These are phyloP conservation scores for Plecotus auritus DNA, from an alignment of 2,113 vertebrate genomes.

Conservation along the genomic window DNA sequence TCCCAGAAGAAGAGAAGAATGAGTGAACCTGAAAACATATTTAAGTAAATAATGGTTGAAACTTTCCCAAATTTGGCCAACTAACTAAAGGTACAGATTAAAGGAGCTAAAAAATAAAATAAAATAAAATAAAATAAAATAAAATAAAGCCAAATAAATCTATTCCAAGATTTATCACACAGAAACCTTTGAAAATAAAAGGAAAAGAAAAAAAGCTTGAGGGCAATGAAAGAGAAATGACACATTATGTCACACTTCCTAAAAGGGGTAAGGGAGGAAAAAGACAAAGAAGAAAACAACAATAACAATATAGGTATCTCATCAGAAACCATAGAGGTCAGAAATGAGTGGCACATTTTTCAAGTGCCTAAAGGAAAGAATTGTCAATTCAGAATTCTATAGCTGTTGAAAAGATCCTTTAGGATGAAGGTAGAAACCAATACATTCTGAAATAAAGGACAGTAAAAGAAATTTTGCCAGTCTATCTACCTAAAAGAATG, in stretches of 20 bases:
- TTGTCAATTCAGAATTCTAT: not conserved
- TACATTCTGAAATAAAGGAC: not conserved
- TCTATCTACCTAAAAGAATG: not conserved
- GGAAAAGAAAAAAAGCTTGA: not conserved
- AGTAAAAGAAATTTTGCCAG: not conserved
- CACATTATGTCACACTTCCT: not conserved
- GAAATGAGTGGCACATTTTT: not conserved
- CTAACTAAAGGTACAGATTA: not conserved
- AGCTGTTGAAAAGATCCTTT: not conserved
- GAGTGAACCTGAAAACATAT: not conserved
- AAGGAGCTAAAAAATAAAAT: not conserved
- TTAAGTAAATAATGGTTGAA: not conserved
- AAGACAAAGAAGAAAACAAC: not conserved
- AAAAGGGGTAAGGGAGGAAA: not conserved
- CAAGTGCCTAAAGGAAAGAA: not conserved
- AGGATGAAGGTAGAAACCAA: not conserved
- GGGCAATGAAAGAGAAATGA: not conserved
- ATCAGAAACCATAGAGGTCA: not conserved
- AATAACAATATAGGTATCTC: not conserved
- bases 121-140: not conserved
- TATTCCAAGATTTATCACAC: not conserved
- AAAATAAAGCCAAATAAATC: not conserved
- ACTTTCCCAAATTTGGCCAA: not conserved
- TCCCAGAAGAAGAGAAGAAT: not conserved
- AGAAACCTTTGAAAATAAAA: not conserved